Evolutionary conservation across 2,888 invertebrate genomes (phyloP).

Genomic region (Branchipolynoe longqiensis): DNA sequence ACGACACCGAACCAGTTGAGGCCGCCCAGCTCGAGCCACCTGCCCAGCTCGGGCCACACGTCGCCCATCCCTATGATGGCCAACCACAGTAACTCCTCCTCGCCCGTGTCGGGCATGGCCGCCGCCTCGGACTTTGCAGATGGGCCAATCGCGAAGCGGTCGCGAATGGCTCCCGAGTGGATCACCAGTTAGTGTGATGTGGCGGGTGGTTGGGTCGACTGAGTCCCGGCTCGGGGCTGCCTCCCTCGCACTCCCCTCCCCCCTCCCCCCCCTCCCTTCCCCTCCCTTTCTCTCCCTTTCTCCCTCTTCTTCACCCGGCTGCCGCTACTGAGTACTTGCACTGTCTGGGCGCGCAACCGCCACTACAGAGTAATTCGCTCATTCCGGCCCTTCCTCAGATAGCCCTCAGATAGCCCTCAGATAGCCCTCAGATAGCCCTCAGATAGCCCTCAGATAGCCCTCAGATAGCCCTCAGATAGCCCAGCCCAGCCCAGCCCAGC

Average conservation of each 20-base stretch:
- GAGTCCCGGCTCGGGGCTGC: not conserved
- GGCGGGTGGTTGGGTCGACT: not conserved
- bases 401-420: not conserved
- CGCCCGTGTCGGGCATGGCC: slow-evolving; percentile 75
- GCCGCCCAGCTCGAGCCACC: slow-evolving; percentile 84
- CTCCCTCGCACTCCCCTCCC: not conserved
- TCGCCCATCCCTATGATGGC: slow-evolving; percentile 79
- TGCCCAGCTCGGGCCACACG: slow-evolving; percentile 71
- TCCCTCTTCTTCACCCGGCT: not conserved
- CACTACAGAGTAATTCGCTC: not conserved
- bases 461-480: not conserved
- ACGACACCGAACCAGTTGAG: slow-evolving; percentile 83
- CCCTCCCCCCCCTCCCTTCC: not conserved
- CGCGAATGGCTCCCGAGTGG: slow-evolving; percentile 85
- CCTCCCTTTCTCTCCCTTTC: not conserved
- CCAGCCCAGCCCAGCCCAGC: too few relatives aligned
- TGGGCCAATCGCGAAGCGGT: slow-evolving; percentile 87
- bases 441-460: not conserved
- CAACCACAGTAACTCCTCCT: slow-evolving; percentile 83
- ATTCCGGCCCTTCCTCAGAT: not conserved
- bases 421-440: not conserved
- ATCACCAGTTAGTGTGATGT: slow-evolving; percentile 56
- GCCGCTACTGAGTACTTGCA: not conserved
- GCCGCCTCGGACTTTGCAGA: slow-evolving; percentile 77
- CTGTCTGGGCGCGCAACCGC: too few relatives aligned